A percentile compares a stretch with the other conserved stretches of the same genome.
Conservation (phyloP, 2,113 vertebrate genomes). For the Passer montanus region DNA sequence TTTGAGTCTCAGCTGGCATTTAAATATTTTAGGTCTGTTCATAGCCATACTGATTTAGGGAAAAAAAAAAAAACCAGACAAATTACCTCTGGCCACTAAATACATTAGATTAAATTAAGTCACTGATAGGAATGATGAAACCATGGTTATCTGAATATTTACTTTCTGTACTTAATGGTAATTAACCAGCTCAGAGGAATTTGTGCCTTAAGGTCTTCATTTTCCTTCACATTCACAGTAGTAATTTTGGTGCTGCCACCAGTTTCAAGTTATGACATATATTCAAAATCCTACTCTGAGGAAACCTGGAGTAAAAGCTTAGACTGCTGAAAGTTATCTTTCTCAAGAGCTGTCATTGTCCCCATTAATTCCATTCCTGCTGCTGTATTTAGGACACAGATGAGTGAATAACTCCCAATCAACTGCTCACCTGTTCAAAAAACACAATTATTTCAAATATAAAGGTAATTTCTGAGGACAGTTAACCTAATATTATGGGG, state of each 20-base stretch:
- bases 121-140: background rate
- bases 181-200: background rate
- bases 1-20: background rate
- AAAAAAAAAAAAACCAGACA: accelerated
- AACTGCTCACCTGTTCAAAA: background rate
- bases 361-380: background rate
- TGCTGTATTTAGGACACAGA: background rate
- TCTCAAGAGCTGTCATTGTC: background rate
- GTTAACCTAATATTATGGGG: accelerated
- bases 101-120: background rate
- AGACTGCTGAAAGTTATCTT: background rate
- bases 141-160: background rate
- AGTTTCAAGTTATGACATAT: background rate
- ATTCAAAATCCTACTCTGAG: background rate
- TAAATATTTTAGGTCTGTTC: background rate
- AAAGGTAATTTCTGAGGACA: background rate
- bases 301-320: background rate
- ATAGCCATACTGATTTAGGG: accelerated
- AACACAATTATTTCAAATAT: background rate
- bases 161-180: background rate
- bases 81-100: background rate
- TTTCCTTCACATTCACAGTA: background rate
- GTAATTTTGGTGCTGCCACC: background rate
- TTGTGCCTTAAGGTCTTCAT: background rate
- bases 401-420: background rate